Conservation (phyloP, 2,113 vertebrate genomes). For the Castor canadensis region DNA sequence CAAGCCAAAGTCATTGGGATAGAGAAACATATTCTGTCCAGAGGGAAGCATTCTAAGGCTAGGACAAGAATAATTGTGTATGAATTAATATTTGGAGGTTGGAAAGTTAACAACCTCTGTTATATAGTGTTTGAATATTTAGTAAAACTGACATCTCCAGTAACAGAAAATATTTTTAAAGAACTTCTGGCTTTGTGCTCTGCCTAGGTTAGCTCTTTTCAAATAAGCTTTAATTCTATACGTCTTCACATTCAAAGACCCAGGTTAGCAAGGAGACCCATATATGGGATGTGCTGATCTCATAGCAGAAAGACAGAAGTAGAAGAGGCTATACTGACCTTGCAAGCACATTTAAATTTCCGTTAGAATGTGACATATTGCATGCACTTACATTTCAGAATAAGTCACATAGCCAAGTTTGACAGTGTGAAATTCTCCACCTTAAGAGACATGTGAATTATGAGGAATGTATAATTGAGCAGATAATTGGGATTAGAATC, state of each 20-base stretch:
- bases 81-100: slow-evolving; percentile 28
- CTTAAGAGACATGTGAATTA: background rate
- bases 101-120: slow-evolving; percentile 15
- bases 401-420: background rate
- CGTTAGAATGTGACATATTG: background rate
- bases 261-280: background rate
- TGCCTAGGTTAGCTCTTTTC: slow-evolving; percentile 17
- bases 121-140: slow-evolving; percentile 25
- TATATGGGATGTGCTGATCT: slow-evolving; percentile 9
- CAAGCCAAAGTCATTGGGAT: background rate
- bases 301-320: background rate
- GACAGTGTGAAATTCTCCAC: background rate
- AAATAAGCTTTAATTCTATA: background rate
- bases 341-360: background rate
- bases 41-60: background rate
- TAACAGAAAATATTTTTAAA: slow-evolving; percentile 11
- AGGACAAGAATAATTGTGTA: slow-evolving; percentile 22
- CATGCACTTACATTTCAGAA: background rate
- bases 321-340: background rate
- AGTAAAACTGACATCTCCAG: background rate
- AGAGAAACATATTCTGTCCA: background rate
- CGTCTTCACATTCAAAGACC: slow-evolving; percentile 18
- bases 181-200: slow-evolving; percentile 9
- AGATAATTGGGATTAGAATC: slow-evolving; percentile 41
- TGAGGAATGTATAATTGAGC: slow-evolving; percentile 18